Conservation (phyloP, 1,140 invertebrate genomes). For the Aphelinus atriplicis region DNA sequence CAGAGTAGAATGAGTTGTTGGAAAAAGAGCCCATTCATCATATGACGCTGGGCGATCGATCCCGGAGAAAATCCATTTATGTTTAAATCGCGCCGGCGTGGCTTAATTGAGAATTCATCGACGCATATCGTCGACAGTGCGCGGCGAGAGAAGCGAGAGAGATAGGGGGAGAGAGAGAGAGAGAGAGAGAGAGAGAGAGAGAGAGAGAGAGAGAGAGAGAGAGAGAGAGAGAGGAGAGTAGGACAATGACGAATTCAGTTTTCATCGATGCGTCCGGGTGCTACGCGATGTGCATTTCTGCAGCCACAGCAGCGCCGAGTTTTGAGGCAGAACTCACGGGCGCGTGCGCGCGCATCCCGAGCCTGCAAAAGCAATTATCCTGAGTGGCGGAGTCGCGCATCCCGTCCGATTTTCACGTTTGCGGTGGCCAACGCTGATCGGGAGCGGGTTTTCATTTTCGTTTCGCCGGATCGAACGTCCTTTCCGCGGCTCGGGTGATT, state of each 20-base stretch:
- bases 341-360: no score
- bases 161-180: neutral
- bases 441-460: slow-evolving; percentile 20
- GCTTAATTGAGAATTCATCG: slow-evolving; percentile 29
- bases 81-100: slow-evolving; percentile 5
- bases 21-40: no score
- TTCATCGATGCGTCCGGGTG: slow-evolving; percentile 10
- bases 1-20: no score
- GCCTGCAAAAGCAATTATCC: slow-evolving; percentile 33
- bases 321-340: slow-evolving; percentile 3
- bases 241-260: slow-evolving; percentile 36
- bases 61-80: slow-evolving; percentile 27
- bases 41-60: no score
- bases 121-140: slow-evolving; percentile 17
- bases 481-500: slow-evolving; percentile 1
- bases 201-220: slow-evolving; percentile 5
- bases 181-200: slow-evolving; percentile 6
- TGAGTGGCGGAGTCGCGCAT: slow-evolving; percentile 21
- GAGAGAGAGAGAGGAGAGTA: slow-evolving; percentile 16
- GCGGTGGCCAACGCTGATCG: neutral
- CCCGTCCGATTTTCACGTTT: slow-evolving; percentile 24
- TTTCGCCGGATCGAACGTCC: neutral
- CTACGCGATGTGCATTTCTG: slow-evolving; percentile 18
- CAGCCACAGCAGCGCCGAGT: neutral
- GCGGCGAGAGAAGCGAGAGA: no score